These are phyloP conservation scores for Amia ocellicauda DNA, from an alignment of 2,113 vertebrate species.

Conservation along the genomic window DNA sequence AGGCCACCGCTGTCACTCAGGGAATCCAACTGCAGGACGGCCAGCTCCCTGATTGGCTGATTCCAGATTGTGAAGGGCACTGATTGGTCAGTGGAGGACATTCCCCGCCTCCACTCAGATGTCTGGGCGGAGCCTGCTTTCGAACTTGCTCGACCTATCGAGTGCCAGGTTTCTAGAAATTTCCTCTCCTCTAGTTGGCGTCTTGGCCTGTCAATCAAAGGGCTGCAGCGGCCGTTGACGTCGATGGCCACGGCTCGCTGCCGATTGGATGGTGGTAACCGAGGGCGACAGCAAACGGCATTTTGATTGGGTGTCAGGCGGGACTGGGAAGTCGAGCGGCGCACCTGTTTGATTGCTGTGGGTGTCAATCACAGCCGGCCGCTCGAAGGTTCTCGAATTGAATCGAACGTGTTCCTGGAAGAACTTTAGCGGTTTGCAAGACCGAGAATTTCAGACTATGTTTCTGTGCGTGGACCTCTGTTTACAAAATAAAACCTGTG, in stretches of 20 bases:
- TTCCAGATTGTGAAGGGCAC: background rate
- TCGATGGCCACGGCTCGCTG: background rate
- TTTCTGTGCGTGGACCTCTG: too few relatives aligned
- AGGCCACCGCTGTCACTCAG: too few relatives aligned
- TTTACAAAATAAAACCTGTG: too few relatives aligned
- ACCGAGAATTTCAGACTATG: too few relatives aligned
- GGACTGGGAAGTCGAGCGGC: too few relatives aligned
- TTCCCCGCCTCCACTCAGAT: background rate
- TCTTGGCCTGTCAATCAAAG: background rate
- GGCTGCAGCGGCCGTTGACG: background rate
- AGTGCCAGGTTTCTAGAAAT: conserved; percentile 19
- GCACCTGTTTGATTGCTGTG: too few relatives aligned
- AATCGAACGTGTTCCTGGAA: too few relatives aligned
- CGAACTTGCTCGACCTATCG: conserved; percentile 26
- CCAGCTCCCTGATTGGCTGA: conserved; percentile 19
- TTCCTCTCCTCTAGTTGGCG: conserved; percentile 14
- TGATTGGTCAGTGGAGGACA: background rate
- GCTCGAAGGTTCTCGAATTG: too few relatives aligned
- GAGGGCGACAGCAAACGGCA: background rate
- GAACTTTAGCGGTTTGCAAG: too few relatives aligned
- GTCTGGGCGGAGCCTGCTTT: background rate
- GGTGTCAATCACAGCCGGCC: too few relatives aligned
- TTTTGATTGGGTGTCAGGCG: background rate
- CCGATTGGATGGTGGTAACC: background rate
- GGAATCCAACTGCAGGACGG: too few relatives aligned